Conservation (phyloP, 2,888 invertebrate genomes). For the Drosophila pseudotalamancana region DNA sequence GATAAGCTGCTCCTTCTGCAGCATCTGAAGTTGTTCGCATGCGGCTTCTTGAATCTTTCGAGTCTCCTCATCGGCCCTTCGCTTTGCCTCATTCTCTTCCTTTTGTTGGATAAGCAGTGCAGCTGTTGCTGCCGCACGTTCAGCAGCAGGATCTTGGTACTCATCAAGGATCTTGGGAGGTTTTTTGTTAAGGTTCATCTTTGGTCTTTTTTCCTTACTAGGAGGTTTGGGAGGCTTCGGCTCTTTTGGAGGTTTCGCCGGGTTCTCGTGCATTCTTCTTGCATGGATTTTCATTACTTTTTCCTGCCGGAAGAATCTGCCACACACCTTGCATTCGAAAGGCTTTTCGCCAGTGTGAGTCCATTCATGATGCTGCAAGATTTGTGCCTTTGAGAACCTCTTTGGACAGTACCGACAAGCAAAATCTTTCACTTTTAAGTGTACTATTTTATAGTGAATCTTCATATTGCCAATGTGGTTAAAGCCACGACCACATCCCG, state of each 20-base stretch:
- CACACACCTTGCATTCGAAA: conserved; percentile 76
- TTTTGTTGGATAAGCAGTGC: conserved; percentile 73
- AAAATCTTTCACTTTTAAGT: conserved; percentile 82
- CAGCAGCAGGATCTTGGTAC: conserved; percentile 67
- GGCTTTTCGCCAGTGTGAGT: conserved; percentile 83
- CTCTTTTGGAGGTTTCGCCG: conserved; percentile 44
- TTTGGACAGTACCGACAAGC: conserved; percentile 81
- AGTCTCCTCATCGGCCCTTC: conserved; percentile 67
- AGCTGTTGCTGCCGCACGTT: conserved; percentile 74
- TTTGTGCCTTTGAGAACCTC: conserved; percentile 82
- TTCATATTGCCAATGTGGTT: conserved; percentile 81
- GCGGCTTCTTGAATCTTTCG: conserved; percentile 76
- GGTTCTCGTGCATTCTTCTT: conserved; percentile 75
- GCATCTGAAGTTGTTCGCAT: conserved; percentile 66
- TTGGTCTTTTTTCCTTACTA: conserved; percentile 35
- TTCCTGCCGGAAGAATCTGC: conserved; percentile 80
- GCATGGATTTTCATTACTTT: conserved; percentile 80
- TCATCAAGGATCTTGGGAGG: conserved; percentile 55
- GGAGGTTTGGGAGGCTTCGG: conserved; percentile 39
- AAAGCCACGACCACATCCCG: conserved; percentile 80
- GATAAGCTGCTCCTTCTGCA: conserved; percentile 57
- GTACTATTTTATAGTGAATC: conserved; percentile 81
- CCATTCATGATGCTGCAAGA: conserved; percentile 81
- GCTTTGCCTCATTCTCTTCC: conserved; percentile 72
- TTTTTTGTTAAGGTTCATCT: conserved; percentile 24